A percentile compares a stretch with the other conserved stretches of the same genome.
Evolutionary conservation across 2,888 invertebrate species (phyloP).

Genomic region (Pseudanteris insignis): DNA sequence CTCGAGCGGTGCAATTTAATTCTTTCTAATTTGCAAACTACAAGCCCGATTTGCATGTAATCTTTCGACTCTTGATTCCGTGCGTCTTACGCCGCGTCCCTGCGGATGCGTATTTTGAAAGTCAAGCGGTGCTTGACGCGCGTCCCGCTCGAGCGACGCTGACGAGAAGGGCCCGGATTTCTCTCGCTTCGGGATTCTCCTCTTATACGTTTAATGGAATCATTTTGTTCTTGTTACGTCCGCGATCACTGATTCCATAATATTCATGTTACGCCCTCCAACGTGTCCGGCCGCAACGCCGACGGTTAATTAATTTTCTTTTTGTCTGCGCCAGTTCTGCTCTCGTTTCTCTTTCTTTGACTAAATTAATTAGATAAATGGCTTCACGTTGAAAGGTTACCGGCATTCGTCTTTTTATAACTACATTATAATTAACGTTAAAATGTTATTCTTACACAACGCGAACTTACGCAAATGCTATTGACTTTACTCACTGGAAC

Average conservation of each 20-base stretch:
- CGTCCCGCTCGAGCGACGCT: slow-evolving; percentile 28
- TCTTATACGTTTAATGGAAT: not conserved
- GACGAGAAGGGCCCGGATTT: slow-evolving; percentile 30
- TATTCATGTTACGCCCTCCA: slow-evolving; percentile 5
- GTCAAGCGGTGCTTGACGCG: slow-evolving; percentile 41
- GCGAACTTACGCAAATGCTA: too few relatives aligned
- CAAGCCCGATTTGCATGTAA: slow-evolving; percentile 43
- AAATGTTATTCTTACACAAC: too few relatives aligned
- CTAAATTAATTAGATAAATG: slow-evolving; percentile 18
- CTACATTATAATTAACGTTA: not conserved
- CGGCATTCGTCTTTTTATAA: slow-evolving; percentile 6
- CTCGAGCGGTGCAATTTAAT: slow-evolving; percentile 30
- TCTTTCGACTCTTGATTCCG: slow-evolving; percentile 36
- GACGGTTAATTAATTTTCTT: slow-evolving; percentile 7
- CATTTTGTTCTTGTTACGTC: not conserved
- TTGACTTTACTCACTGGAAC: too few relatives aligned
- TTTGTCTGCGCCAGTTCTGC: not conserved
- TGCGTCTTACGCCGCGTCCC: too few relatives aligned
- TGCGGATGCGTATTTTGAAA: slow-evolving; percentile 42
- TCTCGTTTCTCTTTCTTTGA: not conserved
- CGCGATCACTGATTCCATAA: not conserved
- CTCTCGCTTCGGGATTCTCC: slow-evolving; percentile 21
- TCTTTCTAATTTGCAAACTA: slow-evolving; percentile 42
- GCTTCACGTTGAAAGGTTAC: slow-evolving; percentile 11
- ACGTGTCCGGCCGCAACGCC: not conserved